Conservation (phyloP, 2,113 vertebrate species). For the Sinosuthora webbiana region DNA sequence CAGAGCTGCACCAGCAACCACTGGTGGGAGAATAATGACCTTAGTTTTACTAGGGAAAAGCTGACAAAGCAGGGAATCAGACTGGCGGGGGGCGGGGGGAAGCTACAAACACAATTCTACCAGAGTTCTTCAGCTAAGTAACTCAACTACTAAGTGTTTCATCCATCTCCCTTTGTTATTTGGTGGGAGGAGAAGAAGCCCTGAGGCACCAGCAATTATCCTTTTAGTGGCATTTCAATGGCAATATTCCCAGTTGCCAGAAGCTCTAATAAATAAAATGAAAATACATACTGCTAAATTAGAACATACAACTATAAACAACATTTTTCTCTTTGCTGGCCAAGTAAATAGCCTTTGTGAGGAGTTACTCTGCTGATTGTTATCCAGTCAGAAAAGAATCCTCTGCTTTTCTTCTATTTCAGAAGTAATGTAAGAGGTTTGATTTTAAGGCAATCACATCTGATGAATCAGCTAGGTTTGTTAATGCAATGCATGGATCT, state of each 20-base stretch:
- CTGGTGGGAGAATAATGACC: neutral
- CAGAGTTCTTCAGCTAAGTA: neutral
- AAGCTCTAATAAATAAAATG: constrained; percentile 63
- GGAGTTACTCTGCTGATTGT: constrained; percentile 19
- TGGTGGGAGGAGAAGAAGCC: constrained; percentile 43
- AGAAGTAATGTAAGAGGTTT: neutral
- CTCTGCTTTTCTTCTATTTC: constrained; percentile 10
- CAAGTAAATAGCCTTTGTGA: constrained; percentile 37
- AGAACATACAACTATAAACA: constrained; percentile 53
- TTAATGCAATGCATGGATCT: neutral
- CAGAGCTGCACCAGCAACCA: neutral
- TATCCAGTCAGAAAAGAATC: constrained; percentile 6
- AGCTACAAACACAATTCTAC: neutral
- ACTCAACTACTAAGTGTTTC: constrained; percentile 26
- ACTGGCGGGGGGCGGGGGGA: neutral
- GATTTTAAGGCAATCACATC: neutral
- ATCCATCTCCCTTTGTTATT: constrained; percentile 47
- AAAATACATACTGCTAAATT: constrained; percentile 61
- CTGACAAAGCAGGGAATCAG: neutral
- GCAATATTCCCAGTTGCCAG: constrained; percentile 60
- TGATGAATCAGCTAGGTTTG: neutral
- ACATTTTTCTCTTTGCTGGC: constrained; percentile 18
- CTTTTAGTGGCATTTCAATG: constrained; percentile 52
- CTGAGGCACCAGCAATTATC: constrained; percentile 57
- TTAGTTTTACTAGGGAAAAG: neutral